A percentile compares a stretch with the other conserved stretches of the same genome.
These are phyloP conservation scores for Scartelaos histophorus DNA, from an alignment of 2,113 vertebrate species.

Conservation along the genomic window DNA sequence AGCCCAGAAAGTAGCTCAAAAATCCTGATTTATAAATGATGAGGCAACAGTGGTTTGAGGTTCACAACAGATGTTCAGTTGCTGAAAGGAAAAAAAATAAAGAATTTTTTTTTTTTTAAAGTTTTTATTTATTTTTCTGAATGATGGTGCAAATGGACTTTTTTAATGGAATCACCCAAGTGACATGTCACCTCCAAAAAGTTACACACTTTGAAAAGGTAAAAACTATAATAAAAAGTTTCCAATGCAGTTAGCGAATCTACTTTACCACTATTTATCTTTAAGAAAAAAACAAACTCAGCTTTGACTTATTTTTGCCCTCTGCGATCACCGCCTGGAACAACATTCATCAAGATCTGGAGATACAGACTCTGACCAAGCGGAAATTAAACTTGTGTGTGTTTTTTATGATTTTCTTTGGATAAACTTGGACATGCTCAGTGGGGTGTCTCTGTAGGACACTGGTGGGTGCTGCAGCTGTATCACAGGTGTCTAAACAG, in stretches of 20 bases:
- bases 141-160: too few relatives aligned
- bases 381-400: not conserved
- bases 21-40: too few relatives aligned
- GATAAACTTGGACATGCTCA: not conserved
- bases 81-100: too few relatives aligned
- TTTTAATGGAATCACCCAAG: too few relatives aligned
- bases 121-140: too few relatives aligned
- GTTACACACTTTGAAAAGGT: too few relatives aligned
- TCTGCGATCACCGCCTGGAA: not conserved
- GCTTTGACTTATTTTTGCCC: not conserved
- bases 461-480: not conserved
- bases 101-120: too few relatives aligned
- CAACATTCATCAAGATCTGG: not conserved
- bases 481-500: conserved; percentile 4
- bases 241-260: not conserved
- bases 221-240: too few relatives aligned
- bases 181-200: too few relatives aligned
- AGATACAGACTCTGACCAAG: not conserved
- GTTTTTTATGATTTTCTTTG: not conserved
- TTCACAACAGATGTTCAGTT: too few relatives aligned
- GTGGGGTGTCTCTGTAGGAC: not conserved
- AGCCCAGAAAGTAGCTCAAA: too few relatives aligned
- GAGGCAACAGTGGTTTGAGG: too few relatives aligned
- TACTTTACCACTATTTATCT: not conserved
- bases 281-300: not conserved